phyloP scores from a whole-genome alignment of 2,113 vertebrate species.

The Psittacara wagleri region DNA sequence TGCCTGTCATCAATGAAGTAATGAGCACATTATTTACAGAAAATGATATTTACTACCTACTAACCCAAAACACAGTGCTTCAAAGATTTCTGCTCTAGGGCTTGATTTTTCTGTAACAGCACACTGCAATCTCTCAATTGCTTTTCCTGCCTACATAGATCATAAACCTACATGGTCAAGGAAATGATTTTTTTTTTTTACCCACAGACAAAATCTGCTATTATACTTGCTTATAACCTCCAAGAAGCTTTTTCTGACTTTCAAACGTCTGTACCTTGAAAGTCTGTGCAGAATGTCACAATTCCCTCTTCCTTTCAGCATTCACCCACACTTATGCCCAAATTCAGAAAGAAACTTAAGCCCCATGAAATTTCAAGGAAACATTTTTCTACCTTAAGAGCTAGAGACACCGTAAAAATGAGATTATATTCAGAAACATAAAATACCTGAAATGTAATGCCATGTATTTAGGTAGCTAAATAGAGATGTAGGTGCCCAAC shows the following conservation, averaged over 20 bases:
- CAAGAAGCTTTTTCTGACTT: background rate
- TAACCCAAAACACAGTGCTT: background rate
- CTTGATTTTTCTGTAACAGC: background rate
- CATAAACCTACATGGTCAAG: conserved; percentile 1
- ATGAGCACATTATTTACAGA: background rate
- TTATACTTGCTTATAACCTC: background rate
- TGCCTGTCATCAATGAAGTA: background rate
- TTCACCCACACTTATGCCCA: background rate
- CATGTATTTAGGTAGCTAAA: background rate
- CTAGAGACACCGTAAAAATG: background rate
- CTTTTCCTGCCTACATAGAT: conserved; percentile 11
- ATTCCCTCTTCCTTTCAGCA: background rate
- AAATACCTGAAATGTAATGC: background rate
- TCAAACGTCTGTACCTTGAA: background rate
- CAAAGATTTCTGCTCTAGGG: background rate
- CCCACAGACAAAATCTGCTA: conserved; percentile 6
- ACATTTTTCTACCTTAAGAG: background rate
- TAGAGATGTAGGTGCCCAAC: background rate
- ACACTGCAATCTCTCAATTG: background rate
- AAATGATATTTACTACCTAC: background rate
- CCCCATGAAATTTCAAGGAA: background rate
- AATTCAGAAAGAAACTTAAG: background rate
- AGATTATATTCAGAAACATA: background rate
- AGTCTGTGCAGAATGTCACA: background rate
- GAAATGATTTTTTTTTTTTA: background rate